These are phyloP conservation scores for Sebastes dallii DNA, from an alignment of 2,797 vertebrate species.

Conservation along the genomic window DNA sequence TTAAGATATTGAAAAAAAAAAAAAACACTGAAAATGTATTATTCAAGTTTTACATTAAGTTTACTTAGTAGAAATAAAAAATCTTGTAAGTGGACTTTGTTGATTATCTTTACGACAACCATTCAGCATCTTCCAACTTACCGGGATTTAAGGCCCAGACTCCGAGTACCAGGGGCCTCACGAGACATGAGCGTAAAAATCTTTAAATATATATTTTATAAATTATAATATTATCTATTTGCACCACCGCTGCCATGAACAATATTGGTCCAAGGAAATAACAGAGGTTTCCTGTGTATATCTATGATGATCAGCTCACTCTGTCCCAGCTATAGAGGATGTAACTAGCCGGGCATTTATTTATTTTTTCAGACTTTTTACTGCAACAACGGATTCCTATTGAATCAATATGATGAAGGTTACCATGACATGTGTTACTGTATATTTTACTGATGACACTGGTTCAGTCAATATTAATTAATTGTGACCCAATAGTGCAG, in stretches of 20 bases:
- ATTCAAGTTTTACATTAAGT: not conserved
- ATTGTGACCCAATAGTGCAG: not conserved
- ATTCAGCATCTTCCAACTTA: not conserved
- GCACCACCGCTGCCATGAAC: not conserved
- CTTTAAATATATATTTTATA: not conserved
- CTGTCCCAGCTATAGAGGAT: not conserved
- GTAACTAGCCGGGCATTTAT: not conserved
- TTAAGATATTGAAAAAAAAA: not conserved
- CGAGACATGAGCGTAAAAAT: not conserved
- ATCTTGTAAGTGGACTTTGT: not conserved
- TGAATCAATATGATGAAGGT: not conserved
- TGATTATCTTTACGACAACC: not conserved
- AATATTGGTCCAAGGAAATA: not conserved
- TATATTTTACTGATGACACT: not conserved
- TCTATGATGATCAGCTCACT: not conserved
- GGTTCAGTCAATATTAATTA: not conserved
- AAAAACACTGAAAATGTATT: no score
- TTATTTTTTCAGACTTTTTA: not conserved
- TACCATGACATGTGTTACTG: not conserved
- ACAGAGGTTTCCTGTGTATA: not conserved
- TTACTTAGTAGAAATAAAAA: not conserved
- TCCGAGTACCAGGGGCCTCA: not conserved
- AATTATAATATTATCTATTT: not conserved
- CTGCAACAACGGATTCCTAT: rapidly evolving
- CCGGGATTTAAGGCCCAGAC: rapidly evolving